Conservation (phyloP, 2,113 vertebrate genomes). For the Conger conger region DNA sequence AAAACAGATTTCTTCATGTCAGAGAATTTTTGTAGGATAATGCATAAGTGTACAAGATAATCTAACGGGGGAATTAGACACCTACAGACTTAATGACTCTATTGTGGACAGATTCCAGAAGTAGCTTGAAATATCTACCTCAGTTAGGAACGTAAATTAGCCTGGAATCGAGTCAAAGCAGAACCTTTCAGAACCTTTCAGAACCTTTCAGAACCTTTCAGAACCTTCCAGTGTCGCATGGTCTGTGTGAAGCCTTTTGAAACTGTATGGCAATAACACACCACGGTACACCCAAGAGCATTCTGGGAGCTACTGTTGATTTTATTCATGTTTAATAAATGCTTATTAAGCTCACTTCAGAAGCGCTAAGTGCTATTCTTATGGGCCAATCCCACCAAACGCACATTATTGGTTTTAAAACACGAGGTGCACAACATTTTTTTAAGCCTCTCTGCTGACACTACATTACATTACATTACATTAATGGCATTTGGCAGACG, state of each 20-base stretch:
- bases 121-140: background rate
- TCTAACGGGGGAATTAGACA: slow-evolving; percentile 10
- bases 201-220: no score
- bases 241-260: background rate
- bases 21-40: background rate
- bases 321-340: background rate
- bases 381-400: no score
- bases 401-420: no score
- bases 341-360: no score
- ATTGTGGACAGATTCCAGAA: background rate
- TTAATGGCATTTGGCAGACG: no score
- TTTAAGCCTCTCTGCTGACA: no score
- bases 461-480: no score
- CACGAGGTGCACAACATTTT: no score
- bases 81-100: background rate
- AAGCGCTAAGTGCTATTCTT: no score
- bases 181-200: background rate
- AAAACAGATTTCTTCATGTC: background rate
- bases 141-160: background rate
- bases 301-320: background rate
- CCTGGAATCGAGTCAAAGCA: slow-evolving; percentile 1
- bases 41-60: background rate
- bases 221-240: background rate
- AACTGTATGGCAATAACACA: background rate
- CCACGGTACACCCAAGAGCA: background rate